These are phyloP conservation scores for Eulemur macaco DNA, from an alignment of 2,113 vertebrate species.

Conservation along the genomic window DNA sequence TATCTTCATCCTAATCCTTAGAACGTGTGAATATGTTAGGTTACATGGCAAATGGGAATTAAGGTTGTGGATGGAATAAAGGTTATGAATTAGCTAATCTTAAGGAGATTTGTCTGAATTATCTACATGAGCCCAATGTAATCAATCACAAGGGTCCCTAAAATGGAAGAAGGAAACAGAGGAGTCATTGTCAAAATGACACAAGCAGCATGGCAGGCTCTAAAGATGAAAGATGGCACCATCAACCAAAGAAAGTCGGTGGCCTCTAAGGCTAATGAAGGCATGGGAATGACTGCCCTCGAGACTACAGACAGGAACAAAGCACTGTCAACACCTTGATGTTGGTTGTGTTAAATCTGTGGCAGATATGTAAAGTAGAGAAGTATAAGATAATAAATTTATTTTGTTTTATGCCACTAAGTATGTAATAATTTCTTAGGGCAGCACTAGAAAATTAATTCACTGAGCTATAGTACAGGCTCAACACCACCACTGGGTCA, in stretches of 20 bases:
- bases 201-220: background rate
- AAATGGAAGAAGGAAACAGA: background rate
- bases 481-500: background rate
- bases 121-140: background rate
- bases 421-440: background rate
- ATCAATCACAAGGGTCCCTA: no score
- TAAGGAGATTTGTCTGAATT: background rate
- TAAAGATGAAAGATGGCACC: background rate
- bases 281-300: background rate
- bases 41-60: background rate
- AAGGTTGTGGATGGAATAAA: background rate
- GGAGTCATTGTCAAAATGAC: background rate
- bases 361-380: background rate
- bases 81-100: background rate
- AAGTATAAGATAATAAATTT: background rate
- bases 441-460: background rate
- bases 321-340: rapidly evolving
- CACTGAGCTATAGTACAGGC: background rate
- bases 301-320: background rate
- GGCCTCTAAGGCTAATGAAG: background rate
- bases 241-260: background rate
- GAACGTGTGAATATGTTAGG: background rate
- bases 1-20: background rate
- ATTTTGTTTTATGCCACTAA: background rate
- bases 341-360: background rate